Conservation (phyloP, 2,113 vertebrate species). For the Isichthys henryi region DNA sequence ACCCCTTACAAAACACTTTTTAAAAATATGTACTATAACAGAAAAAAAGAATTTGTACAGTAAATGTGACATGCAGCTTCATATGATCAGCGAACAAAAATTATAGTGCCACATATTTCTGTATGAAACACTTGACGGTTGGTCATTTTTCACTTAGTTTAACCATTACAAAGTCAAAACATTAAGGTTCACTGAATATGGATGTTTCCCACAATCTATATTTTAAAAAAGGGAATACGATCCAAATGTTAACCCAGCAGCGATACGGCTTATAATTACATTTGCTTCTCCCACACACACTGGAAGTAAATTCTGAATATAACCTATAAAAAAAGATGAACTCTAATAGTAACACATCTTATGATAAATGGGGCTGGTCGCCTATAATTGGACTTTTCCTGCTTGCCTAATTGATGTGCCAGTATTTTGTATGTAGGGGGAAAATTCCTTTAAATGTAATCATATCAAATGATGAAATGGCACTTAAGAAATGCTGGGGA, state of each 20-base stretch:
- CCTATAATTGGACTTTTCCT: slow-evolving; percentile 16
- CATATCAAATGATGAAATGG: slow-evolving; percentile 35
- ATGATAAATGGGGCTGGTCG: slow-evolving; percentile 10
- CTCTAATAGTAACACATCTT: background rate
- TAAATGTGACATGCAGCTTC: background rate
- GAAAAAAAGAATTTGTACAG: background rate
- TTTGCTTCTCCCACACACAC: slow-evolving; percentile 1
- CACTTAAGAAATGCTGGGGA: slow-evolving; percentile 20
- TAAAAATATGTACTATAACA: background rate
- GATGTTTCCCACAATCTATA: background rate
- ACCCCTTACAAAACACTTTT: background rate
- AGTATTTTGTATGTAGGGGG: slow-evolving; percentile 15
- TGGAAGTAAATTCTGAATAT: slow-evolving; percentile 16
- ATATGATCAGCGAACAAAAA: background rate
- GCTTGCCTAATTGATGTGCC: slow-evolving; percentile 15
- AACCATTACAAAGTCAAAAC: slow-evolving; percentile 5
- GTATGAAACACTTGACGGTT: background rate
- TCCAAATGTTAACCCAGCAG: background rate
- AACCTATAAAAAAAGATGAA: background rate
- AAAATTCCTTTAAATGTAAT: slow-evolving; percentile 29
- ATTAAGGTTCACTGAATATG: background rate
- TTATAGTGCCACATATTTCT: background rate
- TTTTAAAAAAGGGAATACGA: background rate
- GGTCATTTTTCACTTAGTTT: background rate
- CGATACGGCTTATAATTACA: background rate